A percentile compares a stretch with the other conserved stretches of the same genome.
Evolutionary conservation across 2,113 vertebrate genomes (phyloP).

Genomic region (Azemiops feae): DNA sequence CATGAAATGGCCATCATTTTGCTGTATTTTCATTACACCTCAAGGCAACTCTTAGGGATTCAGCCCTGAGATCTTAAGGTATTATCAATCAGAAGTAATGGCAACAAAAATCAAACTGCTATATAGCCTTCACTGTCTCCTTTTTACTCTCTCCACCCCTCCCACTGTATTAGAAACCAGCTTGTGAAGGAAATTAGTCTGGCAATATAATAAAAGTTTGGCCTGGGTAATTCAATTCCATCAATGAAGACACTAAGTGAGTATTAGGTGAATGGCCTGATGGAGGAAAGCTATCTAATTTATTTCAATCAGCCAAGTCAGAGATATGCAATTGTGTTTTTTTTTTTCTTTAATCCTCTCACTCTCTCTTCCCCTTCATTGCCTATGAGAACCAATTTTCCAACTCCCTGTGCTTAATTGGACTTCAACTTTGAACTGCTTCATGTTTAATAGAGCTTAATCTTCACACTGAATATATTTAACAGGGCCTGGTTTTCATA

Average conservation of each 20-base stretch:
- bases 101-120: background rate
- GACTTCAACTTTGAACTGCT: conserved; percentile 34
- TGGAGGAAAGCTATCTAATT: conserved; percentile 30
- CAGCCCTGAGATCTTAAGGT: background rate
- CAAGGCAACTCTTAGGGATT: background rate
- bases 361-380: background rate
- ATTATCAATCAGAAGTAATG: background rate
- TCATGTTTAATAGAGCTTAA: conserved; percentile 16
- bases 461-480: conserved; percentile 35
- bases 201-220: conserved; percentile 8
- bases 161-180: background rate
- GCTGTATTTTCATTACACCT: background rate
- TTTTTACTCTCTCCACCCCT: background rate
- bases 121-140: background rate
- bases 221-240: accelerated
- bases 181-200: background rate
- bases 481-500: conserved; percentile 49
- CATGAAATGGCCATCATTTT: background rate
- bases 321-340: background rate
- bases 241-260: background rate
- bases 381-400: background rate
- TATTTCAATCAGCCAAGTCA: background rate
- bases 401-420: background rate
- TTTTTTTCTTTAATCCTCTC: background rate
- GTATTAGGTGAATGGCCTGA: background rate